phyloP scores from a whole-genome alignment of 1,140 invertebrate genomes.

The Tribolium castaneum region DNA sequence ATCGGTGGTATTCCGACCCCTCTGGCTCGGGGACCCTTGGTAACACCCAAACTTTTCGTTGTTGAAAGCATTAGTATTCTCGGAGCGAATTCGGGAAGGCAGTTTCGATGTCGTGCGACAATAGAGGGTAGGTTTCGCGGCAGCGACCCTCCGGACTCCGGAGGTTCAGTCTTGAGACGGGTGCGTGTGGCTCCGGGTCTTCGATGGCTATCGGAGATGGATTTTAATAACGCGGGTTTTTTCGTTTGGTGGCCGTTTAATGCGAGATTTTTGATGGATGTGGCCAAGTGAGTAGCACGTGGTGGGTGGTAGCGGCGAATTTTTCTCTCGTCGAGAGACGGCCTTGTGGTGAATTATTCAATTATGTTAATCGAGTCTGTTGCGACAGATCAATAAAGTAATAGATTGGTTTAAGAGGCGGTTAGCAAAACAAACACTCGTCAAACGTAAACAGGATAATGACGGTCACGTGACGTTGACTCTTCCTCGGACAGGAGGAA shows the following conservation, averaged over 20 bases:
- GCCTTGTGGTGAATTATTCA: constrained; percentile 12
- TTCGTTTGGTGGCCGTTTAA: neutral
- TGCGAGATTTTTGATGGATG: neutral
- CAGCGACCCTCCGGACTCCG: neutral
- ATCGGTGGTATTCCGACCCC: constrained; percentile 19
- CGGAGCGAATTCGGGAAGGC: constrained; percentile 12
- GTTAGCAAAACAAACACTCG: constrained; percentile 12
- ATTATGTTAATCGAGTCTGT: constrained; percentile 22
- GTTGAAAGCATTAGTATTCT: constrained; percentile 44
- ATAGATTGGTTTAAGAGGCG: constrained; percentile 14
- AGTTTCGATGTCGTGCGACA: constrained; percentile 5
- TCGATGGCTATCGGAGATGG: neutral
- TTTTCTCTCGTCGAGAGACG: neutral
- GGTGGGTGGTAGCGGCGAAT: neutral
- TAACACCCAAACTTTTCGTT: constrained; percentile 44
- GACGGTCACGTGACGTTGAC: constrained; percentile 1
- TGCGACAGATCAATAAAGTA: constrained; percentile 29
- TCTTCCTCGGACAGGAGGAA: neutral
- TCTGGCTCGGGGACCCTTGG: constrained; percentile 16
- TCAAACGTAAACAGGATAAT: neutral
- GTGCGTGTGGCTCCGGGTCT: neutral
- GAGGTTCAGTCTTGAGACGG: neutral
- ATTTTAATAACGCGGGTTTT: neutral
- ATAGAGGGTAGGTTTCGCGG: neutral
- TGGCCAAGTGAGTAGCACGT: constrained; percentile 4